Evolutionary conservation across 2,797 vertebrate species (phyloP).

Genomic region (Anableps anableps): DNA sequence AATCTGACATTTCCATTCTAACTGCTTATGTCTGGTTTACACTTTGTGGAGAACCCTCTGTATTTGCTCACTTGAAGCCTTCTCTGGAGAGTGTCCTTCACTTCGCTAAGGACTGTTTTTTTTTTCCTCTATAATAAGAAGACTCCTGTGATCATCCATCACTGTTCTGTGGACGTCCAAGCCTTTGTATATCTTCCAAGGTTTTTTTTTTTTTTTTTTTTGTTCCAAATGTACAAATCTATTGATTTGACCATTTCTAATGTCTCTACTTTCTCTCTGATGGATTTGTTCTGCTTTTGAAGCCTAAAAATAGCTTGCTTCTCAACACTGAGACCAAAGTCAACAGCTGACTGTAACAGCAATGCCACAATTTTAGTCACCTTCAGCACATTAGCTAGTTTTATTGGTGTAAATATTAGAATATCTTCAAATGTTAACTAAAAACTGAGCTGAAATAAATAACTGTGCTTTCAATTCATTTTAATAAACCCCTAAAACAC

Average conservation of each 20-base stretch:
- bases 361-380: neutral
- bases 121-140: neutral
- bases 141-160: slow-evolving; percentile 1
- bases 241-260: slow-evolving; percentile 10
- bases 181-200: neutral
- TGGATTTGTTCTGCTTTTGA: slow-evolving; percentile 11
- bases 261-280: slow-evolving; percentile 1
- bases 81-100: slow-evolving; percentile 5
- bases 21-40: neutral
- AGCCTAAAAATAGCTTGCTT: slow-evolving; percentile 11
- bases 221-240: slow-evolving; percentile 2
- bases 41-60: neutral
- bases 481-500: neutral
- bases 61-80: neutral
- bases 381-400: neutral
- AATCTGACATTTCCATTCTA: neutral
- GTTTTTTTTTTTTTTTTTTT: neutral
- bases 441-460: neutral
- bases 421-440: neutral
- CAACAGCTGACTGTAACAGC: neutral
- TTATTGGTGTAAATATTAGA: neutral
- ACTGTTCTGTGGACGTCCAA: slow-evolving; percentile 1
- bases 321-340: neutral
- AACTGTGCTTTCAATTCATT: neutral
- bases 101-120: neutral